These are phyloP conservation scores for Uloborus plumipes DNA, from an alignment of 2,888 invertebrate species.

Conservation along the genomic window DNA sequence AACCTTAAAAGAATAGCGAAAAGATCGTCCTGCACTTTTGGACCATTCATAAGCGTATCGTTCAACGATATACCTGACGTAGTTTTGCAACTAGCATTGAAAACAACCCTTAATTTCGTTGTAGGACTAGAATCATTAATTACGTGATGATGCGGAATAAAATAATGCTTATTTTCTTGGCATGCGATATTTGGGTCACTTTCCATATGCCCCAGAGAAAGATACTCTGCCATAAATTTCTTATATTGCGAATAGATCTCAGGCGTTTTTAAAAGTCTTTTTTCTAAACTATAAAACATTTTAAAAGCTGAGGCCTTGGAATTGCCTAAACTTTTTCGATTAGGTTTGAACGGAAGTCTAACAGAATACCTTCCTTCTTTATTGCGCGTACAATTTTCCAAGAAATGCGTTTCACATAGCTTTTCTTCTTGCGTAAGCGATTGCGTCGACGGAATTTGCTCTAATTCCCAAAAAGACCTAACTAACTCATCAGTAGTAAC, in stretches of 20 bases:
- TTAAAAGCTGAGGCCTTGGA: neutral
- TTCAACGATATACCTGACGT: neutral
- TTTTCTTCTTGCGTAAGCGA: neutral
- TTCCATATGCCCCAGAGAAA: neutral
- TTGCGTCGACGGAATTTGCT: neutral
- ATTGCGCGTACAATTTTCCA: neutral
- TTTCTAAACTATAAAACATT: neutral
- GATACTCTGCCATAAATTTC: neutral
- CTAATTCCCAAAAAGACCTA: conserved; percentile 1
- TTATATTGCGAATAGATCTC: neutral
- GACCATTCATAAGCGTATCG: neutral
- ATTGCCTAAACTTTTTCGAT: neutral
- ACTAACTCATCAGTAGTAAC: neutral
- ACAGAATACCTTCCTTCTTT: neutral
- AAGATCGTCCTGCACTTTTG: neutral
- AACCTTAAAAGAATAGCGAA: neutral
- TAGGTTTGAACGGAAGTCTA: conserved; percentile 1
- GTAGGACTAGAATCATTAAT: neutral
- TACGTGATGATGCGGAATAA: neutral
- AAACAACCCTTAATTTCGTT: neutral
- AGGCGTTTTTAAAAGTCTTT: too few relatives aligned
- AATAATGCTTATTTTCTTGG: too few relatives aligned
- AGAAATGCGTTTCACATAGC: neutral
- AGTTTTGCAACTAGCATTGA: neutral
- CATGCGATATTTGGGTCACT: too few relatives aligned